These are phyloP conservation scores for Notechis scutatus DNA, from an alignment of 2,113 vertebrate genomes.

Conservation along the genomic window DNA sequence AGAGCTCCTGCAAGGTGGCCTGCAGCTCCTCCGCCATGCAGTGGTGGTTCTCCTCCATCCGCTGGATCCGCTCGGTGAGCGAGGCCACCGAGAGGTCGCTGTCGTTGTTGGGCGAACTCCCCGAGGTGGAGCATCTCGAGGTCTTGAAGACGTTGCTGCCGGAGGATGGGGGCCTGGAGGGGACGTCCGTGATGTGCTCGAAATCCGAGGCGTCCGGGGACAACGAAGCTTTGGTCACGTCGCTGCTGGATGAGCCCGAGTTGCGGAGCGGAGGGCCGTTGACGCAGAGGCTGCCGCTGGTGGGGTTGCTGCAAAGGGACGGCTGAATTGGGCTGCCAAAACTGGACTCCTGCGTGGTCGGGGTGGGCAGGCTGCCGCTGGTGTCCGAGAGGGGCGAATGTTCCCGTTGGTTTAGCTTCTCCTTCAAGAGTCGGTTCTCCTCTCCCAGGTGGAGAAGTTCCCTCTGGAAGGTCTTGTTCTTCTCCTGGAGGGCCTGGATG, in stretches of 20 bases:
- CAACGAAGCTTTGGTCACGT: conserved; percentile 85
- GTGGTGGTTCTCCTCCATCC: conserved; percentile 96
- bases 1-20: conserved; percentile 91
- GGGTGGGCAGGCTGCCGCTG: conserved; percentile 72
- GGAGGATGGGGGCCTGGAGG: conserved; percentile 77
- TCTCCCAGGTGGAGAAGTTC: conserved; percentile 81
- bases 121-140: conserved; percentile 62
- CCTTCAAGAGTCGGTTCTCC: conserved; percentile 86
- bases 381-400: conserved; percentile 74
- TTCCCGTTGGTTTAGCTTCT: conserved; percentile 82
- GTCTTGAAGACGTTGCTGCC: conserved; percentile 74
- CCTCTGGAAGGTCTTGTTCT: conserved; percentile 84
- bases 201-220: conserved; percentile 88
- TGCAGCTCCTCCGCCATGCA: conserved; percentile 93
- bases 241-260: conserved; percentile 81
- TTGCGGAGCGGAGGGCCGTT: conserved; percentile 65
- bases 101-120: conserved; percentile 65
- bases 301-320: conserved; percentile 48
- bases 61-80: conserved; percentile 87
- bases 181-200: conserved; percentile 81
- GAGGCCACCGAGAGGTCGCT: conserved; percentile 81
- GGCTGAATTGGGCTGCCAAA: conserved; percentile 67
- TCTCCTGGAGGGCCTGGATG: conserved; percentile 81
- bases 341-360: conserved; percentile 69
- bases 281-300: conserved; percentile 43